Evolutionary conservation across 2,888 invertebrate genomes (phyloP).

Genomic region (Autographa gamma): DNA sequence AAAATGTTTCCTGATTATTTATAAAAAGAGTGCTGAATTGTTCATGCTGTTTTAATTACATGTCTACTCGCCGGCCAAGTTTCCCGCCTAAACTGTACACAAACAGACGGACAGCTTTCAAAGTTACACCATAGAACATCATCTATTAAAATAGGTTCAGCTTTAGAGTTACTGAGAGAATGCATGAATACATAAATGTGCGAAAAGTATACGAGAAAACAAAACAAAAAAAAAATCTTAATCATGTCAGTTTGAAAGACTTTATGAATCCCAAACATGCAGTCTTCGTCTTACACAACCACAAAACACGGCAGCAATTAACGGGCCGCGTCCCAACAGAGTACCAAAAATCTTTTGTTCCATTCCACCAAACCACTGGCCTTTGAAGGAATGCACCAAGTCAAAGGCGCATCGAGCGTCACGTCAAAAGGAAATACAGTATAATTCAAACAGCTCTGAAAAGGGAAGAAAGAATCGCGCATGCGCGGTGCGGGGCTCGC

Average conservation of each 20-base stretch:
- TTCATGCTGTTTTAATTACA: neutral
- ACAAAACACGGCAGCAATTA: slow-evolving; percentile 21
- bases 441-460: slow-evolving; percentile 65
- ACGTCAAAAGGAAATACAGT: slow-evolving; percentile 69
- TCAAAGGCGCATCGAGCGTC: slow-evolving; percentile 65
- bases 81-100: slow-evolving; percentile 33
- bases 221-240: neutral
- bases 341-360: slow-evolving; percentile 41
- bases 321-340: slow-evolving; percentile 13
- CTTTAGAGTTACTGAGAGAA: neutral
- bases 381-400: slow-evolving; percentile 65
- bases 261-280: neutral
- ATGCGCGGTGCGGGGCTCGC: slow-evolving; percentile 64
- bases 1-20: too few relatives aligned
- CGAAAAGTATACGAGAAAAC: too few relatives aligned
- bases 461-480: slow-evolving; percentile 60
- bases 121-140: slow-evolving; percentile 18
- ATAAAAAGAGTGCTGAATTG: too few relatives aligned
- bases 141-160: neutral
- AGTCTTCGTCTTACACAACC: neutral
- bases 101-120: slow-evolving; percentile 34
- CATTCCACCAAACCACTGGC: slow-evolving; percentile 31
- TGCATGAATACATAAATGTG: too few relatives aligned
- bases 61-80: slow-evolving; percentile 34
- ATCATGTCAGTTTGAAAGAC: neutral